phyloP scores from a whole-genome alignment of 2,113 vertebrate species.

The Antigone vipio region DNA sequence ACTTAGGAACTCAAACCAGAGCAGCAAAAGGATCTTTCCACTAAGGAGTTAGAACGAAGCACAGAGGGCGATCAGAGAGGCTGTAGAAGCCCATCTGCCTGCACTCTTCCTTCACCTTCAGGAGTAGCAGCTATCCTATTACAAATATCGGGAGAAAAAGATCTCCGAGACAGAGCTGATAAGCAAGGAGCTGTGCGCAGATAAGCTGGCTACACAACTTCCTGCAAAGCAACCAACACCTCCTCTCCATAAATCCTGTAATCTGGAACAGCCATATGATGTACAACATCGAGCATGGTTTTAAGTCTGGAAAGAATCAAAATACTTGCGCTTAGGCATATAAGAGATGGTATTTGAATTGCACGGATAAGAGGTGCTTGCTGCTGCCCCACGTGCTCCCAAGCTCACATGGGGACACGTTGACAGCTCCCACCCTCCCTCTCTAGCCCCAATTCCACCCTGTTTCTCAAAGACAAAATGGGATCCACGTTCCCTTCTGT shows the following conservation, averaged over 20 bases:
- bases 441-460: not conserved
- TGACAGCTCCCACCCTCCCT: not conserved
- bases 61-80: not conserved
- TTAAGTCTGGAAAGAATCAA: not conserved
- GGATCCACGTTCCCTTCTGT: not conserved
- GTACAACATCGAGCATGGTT: not conserved
- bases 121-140: not conserved
- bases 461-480: not conserved
- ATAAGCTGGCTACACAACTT: not conserved
- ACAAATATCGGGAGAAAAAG: not conserved
- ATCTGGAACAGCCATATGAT: not conserved
- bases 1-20: not conserved
- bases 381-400: fast-evolving
- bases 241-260: not conserved
- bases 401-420: fast-evolving
- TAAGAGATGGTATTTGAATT: not conserved
- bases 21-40: not conserved
- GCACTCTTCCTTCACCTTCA: not conserved
- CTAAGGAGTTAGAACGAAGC: not conserved
- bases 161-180: not conserved
- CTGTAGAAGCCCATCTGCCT: not conserved
- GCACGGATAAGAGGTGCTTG: not conserved
- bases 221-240: not conserved
- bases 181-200: not conserved
- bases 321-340: not conserved